phyloP scores from a whole-genome alignment of 2,797 vertebrate species.

The Borostomias antarcticus region DNA sequence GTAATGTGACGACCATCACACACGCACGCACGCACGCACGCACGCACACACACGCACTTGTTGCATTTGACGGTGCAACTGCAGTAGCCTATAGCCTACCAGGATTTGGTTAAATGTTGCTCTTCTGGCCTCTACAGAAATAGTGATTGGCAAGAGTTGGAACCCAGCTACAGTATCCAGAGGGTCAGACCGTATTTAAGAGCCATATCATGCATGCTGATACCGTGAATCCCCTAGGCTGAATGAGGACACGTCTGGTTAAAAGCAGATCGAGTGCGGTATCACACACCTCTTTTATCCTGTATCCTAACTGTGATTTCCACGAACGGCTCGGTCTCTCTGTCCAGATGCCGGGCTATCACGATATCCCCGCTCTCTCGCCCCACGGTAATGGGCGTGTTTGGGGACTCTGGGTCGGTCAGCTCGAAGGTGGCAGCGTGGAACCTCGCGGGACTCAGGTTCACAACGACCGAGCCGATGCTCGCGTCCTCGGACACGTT shows the following conservation, averaged over 20 bases:
- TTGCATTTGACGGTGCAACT: background rate
- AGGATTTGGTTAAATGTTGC: constrained; percentile 13
- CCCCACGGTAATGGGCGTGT: constrained; percentile 77
- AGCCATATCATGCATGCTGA: constrained; percentile 36
- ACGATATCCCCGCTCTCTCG: constrained; percentile 81
- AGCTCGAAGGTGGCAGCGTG: constrained; percentile 77
- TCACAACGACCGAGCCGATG: constrained; percentile 78
- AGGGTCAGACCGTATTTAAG: constrained; percentile 50
- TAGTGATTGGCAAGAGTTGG: background rate
- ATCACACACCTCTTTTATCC: constrained; percentile 79
- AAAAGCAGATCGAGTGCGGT: background rate
- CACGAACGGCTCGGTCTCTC: constrained; percentile 77
- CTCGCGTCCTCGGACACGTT: constrained; percentile 81
- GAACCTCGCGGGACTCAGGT: constrained; percentile 74
- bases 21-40: too few relatives aligned
- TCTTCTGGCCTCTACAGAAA: constrained; percentile 36
- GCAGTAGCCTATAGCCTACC: background rate
- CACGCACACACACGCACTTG: background rate
- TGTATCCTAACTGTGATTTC: constrained; percentile 81
- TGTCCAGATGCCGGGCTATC: constrained; percentile 78
- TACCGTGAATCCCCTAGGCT: too few relatives aligned
- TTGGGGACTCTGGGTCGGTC: constrained; percentile 73
- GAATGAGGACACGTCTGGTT: too few relatives aligned
- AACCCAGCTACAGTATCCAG: constrained; percentile 51
- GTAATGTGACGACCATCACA: background rate